Evolutionary conservation across 2,797 vertebrate species (phyloP).

Genomic region (Allobates femoralis): DNA sequence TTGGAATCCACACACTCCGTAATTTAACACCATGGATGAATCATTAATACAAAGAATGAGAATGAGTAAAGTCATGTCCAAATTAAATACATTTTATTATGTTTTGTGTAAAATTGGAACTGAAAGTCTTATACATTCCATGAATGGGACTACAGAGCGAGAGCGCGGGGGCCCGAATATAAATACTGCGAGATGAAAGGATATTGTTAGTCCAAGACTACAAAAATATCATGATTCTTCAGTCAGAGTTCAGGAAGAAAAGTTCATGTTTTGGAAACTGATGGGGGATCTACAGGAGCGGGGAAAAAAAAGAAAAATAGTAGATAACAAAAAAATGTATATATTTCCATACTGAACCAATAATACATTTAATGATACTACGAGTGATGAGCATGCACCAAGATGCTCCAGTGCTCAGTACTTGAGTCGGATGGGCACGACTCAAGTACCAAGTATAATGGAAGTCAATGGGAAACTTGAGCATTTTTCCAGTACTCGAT

Average conservation of each 20-base stretch:
- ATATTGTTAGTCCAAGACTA: background rate
- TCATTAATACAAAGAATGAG: no score
- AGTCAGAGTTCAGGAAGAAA: background rate
- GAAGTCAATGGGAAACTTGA: no score
- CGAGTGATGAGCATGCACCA: no score
- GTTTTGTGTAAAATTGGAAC: background rate
- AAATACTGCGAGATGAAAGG: background rate
- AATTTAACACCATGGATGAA: no score
- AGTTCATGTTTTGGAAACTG: conserved; percentile 18
- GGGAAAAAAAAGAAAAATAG: background rate
- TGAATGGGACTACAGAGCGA: background rate
- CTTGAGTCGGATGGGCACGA: no score
- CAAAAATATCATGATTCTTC: background rate
- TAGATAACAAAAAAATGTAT: background rate
- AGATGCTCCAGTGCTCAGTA: no score
- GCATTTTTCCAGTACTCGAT: no score
- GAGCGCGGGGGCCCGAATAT: background rate
- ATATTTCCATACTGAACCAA: no score
- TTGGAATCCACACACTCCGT: no score
- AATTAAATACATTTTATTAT: background rate
- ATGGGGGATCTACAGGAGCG: background rate
- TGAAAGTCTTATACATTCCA: background rate
- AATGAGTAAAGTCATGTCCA: background rate
- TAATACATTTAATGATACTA: no score
- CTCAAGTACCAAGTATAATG: no score